Evolutionary conservation across 2,888 invertebrate genomes (phyloP), one percentile per base, ranked within the genome.

Genomic region (Pilophorus perplexus): DNA sequence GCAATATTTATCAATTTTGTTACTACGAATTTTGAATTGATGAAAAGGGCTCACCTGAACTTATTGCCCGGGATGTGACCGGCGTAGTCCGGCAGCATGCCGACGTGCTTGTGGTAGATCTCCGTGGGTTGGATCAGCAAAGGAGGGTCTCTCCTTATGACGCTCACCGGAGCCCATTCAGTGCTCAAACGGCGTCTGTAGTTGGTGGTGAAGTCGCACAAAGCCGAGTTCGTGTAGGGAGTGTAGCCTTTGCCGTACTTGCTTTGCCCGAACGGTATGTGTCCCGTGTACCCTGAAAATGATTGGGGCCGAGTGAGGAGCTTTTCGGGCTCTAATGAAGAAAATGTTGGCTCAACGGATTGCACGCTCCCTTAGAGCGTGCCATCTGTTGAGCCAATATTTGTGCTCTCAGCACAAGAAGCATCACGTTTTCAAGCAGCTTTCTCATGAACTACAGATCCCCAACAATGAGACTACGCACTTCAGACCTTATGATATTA

Each of bases 61-160:
- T 81, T 79, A 66, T 80, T 81, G 16, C 90, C 90, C 0, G 89
- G 90, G 60, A 90, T 85, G 74, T 90, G 89, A 0, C 89, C 90
- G 1, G 84, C 82, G 76, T 90, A 90, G 76, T 84, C 87, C 1
- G 90, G 89, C 71, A 88, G 75, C 80, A 89, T 83, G 3, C 89
- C 88, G 37, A 85, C 81, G 72, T 87, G 85, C 69, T 84, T 84
- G 74, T 86, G 87, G 74, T 90, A 90, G 69, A 90, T 83, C 74
- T 85, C 83, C 10, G 84, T 75, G 1, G 80, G 78, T 71, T 79
- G 78, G 48, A 80, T 78, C n/a, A 79, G 70, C 16, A 79, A 73
- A 0, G 81, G 81, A n/a, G 80, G 80, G 74, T 81, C 81, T 2
- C 79, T 79, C 48, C 77, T 74, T 71, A 80, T 78, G 68, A 85